phyloP scores from a whole-genome alignment of 2,113 vertebrate genomes.

The Syngnathus floridae region DNA sequence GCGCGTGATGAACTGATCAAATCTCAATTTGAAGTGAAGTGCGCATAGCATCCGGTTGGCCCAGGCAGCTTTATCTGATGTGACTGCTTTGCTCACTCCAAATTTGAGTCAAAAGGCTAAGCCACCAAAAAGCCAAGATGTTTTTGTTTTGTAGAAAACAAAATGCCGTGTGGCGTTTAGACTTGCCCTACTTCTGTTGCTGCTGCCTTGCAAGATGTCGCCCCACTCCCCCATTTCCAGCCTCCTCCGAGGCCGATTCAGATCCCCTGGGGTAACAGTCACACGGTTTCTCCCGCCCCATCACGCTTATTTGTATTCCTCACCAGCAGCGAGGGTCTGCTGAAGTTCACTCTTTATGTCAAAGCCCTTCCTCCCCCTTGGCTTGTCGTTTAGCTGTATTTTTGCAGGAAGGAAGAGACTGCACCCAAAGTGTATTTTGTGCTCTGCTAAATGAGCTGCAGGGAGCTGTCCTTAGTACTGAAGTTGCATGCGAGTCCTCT shows the following conservation, averaged over 20 bases:
- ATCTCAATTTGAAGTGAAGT: conserved; percentile 34
- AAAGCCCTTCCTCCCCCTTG: background rate
- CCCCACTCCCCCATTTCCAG: conserved; percentile 2
- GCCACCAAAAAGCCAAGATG: too few species aligned
- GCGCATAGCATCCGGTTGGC: conserved; percentile 14
- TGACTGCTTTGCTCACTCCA: too few species aligned
- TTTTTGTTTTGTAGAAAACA: too few species aligned
- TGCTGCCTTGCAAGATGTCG: background rate
- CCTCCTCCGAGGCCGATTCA: conserved; percentile 3
- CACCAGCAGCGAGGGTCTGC: background rate
- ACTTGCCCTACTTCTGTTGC: background rate
- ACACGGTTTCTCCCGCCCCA: background rate
- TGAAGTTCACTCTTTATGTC: conserved; percentile 2
- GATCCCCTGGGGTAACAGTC: conserved; percentile 1
- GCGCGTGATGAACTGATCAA: conserved; percentile 28
- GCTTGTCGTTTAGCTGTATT: background rate
- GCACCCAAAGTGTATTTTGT: background rate
- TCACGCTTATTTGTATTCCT: conserved; percentile 1
- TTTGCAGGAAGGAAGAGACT: background rate
- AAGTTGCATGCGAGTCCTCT: background rate
- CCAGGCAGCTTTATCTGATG: too few species aligned
- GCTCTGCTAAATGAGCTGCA: background rate
- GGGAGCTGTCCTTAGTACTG: conserved; percentile 9
- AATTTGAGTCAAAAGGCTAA: too few species aligned
- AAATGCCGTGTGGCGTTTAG: background rate